A percentile compares a stretch with the other conserved stretches of the same genome.
Evolutionary conservation across 2,113 vertebrate species (phyloP).

Genomic region (Eolophus roseicapilla): DNA sequence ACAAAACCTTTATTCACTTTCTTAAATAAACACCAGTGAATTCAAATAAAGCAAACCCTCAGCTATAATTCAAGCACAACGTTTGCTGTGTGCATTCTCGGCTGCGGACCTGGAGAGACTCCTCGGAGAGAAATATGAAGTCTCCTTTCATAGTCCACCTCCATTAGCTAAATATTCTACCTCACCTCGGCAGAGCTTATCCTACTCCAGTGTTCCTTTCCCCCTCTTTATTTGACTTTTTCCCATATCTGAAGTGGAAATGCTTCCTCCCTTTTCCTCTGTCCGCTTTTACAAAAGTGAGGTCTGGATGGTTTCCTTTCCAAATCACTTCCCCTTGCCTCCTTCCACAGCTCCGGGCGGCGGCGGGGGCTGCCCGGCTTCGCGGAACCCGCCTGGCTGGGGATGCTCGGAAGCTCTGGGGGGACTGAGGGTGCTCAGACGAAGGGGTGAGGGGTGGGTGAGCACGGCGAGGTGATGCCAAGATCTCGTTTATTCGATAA

Average conservation of each 20-base stretch:
- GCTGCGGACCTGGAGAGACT: constrained; percentile 48
- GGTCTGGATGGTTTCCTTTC: neutral
- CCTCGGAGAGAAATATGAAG: constrained; percentile 58
- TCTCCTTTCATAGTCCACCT: constrained; percentile 47
- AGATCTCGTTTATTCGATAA: neutral
- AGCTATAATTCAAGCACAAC: constrained; percentile 18
- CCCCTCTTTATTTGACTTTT: fast-evolving
- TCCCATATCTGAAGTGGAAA: neutral
- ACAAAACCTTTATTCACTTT: constrained; percentile 60
- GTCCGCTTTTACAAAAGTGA: neutral
- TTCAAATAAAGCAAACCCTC: constrained; percentile 39
- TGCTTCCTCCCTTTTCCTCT: neutral
- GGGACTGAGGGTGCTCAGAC: neutral
- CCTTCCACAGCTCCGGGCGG: neutral
- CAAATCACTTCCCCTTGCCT: neutral
- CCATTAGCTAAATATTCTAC: constrained; percentile 6
- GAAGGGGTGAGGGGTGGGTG: too few species aligned
- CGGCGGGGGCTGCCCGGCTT: neutral
- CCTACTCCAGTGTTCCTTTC: neutral
- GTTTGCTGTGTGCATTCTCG: constrained; percentile 24
- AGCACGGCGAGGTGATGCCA: neutral
- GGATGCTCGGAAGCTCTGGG: neutral
- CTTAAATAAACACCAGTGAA: constrained; percentile 24
- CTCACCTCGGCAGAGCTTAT: neutral
- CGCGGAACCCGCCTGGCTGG: neutral